Evolutionary conservation across 2,888 invertebrate species (phyloP).

Genomic region (Drosophila seclusa): DNA sequence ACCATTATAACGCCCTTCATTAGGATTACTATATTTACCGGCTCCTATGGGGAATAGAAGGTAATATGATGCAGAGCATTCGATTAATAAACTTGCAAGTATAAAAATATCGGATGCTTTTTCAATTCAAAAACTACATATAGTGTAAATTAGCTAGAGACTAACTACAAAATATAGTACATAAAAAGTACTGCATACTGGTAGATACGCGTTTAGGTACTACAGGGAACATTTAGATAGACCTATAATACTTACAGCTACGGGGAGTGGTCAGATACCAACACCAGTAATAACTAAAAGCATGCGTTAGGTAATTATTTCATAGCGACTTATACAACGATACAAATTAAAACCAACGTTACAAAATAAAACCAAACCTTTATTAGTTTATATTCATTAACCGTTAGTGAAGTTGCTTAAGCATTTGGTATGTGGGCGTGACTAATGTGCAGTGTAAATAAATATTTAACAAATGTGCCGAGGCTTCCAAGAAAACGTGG

Average conservation of each 20-base stretch:
- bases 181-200: conserved; percentile 25
- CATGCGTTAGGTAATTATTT: conserved; percentile 27
- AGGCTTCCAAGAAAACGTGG: conserved; percentile 30
- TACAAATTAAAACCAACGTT: conserved; percentile 3
- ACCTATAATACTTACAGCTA: conserved; percentile 37
- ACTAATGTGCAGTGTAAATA: conserved; percentile 57
- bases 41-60: conserved; percentile 58
- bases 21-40: conserved; percentile 75
- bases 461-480: conserved; percentile 54
- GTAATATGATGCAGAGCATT: conserved; percentile 47
- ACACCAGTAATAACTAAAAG: conserved; percentile 33
- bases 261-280: conserved; percentile 26
- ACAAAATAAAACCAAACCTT: conserved; percentile 11
- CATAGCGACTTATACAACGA: background rate
- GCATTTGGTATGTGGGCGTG: conserved; percentile 63
- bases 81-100: conserved; percentile 58
- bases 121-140: conserved; percentile 9
- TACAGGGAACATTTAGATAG: conserved; percentile 29
- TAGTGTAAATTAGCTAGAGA: conserved; percentile 45
- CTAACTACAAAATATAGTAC: conserved; percentile 36
- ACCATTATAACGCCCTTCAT: conserved; percentile 73
- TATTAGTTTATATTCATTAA: conserved; percentile 41
- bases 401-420: conserved; percentile 65
- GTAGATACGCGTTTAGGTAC: conserved; percentile 21
- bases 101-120: conserved; percentile 5